Evolutionary conservation across 2,113 vertebrate species (phyloP), one percentile per base, ranked within the genome.

Genomic region (Saccopteryx bilineata): DNA sequence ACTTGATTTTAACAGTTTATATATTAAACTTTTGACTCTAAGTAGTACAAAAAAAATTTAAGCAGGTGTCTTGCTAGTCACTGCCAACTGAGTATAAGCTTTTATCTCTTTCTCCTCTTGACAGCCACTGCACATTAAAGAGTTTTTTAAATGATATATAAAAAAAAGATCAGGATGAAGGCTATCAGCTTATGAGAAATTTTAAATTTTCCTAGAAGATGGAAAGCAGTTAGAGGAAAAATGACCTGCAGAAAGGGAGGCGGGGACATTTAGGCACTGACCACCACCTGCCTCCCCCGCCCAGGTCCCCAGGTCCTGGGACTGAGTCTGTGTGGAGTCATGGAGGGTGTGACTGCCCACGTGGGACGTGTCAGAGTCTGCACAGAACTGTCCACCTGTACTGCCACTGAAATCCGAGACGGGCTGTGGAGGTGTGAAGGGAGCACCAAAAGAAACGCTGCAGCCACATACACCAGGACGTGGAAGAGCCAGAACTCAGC

Each of bases 21-120:
- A 93, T 93, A 78, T 68, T 65, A 91, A 95, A 26, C 19, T 79
- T 78, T 96, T 87, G 68, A 61, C 60, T 71, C 66, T 66, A 84
- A 87, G 28, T 63, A 82, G 39, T 46, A 63, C 10, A n/a, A 68
- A 90, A 87, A 78, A 72, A 13, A 26, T 48, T 72, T 87, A 85
- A 72, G 87, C 19, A 93, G n/a, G n/a, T 76, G 24, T 46, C 14
- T 82, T 61, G 26, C 11, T 69, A 52, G 18, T 80, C n/a, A 18
- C 46, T 60, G 5, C 4, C 76, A 91, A 71, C 9, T 61, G 50
- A 85, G 12, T 79, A 75, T 0, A 66, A 91, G 23, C 7, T 33
- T 9, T 87, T 48, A 76, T 6, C 33, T 88, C n/a, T 72, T 60
- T 87, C 80, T n/a, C 93, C 76, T 50, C 66, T 66, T 71, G 10